Percentiles rank a stretch among this genome's conserved stretches.
Evolutionary conservation across 2,113 vertebrate species (phyloP).

Genomic region (Hepsetus odoe): DNA sequence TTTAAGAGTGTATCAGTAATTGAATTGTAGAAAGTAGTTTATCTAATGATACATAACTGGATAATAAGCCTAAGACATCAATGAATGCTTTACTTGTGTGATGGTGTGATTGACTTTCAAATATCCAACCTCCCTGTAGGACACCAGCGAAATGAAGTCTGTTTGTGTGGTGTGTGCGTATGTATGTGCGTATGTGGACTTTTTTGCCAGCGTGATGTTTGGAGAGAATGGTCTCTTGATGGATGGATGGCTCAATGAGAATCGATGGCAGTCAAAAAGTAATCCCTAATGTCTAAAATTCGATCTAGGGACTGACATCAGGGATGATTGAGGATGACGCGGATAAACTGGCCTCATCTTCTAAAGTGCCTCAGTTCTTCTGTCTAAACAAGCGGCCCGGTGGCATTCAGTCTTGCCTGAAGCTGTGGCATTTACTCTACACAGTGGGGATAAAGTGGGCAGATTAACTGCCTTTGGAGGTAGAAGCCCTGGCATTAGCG

Average conservation of each 20-base stretch:
- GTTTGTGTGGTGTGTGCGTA: conserved; percentile 1
- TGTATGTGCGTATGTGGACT: conserved; percentile 12
- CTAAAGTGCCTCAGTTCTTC: conserved; percentile 52
- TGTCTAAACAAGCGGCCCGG: conserved; percentile 43
- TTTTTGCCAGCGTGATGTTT: conserved; percentile 36
- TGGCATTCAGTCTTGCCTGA: conserved; percentile 57
- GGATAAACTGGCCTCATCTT: conserved; percentile 58
- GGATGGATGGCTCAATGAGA: conserved; percentile 56
- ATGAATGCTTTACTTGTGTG: not conserved
- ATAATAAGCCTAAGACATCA: not conserved
- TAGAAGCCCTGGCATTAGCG: conserved; percentile 58
- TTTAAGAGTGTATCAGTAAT: no score
- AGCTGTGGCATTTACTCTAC: conserved; percentile 73
- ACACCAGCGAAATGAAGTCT: conserved; percentile 12
- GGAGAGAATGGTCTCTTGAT: conserved; percentile 44
- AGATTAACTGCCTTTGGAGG: conserved; percentile 68
- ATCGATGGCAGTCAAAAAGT: conserved; percentile 57
- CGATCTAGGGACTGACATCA: conserved; percentile 50
- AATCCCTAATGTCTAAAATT: conserved; percentile 58
- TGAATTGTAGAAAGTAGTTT: no score
- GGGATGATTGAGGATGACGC: conserved; percentile 54
- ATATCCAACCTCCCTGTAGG: conserved; percentile 9
- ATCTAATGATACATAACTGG: not conserved
- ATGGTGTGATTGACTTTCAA: not conserved
- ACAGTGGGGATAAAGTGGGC: conserved; percentile 62